phyloP scores from a whole-genome alignment of 2,797 vertebrate genomes.

The Bradypus variegatus region DNA sequence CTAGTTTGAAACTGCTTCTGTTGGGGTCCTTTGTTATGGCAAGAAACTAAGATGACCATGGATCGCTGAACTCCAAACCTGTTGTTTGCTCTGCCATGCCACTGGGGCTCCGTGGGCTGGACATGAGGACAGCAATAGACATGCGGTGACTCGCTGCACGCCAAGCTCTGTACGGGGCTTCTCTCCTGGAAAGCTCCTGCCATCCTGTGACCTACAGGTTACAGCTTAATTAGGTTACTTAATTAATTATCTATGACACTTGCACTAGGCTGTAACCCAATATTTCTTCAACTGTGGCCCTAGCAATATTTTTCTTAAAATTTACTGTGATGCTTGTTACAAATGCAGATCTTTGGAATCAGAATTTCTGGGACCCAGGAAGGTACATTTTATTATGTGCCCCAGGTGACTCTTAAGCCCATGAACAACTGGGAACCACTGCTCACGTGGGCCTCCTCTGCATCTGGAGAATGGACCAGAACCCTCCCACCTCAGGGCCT shows the following conservation, averaged over 20 bases:
- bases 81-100: background rate
- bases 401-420: background rate
- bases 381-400: background rate
- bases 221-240: background rate
- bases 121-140: accelerated
- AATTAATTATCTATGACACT: background rate
- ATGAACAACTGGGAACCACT: background rate
- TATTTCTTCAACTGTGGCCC: background rate
- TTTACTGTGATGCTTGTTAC: background rate
- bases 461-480: background rate
- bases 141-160: accelerated
- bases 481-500: background rate
- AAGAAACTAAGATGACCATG: too few species aligned
- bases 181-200: background rate
- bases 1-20: too few species aligned
- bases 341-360: background rate
- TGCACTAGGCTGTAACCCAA: background rate
- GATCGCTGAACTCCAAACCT: too few species aligned
- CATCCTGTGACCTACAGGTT: accelerated
- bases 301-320: background rate
- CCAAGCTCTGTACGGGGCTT: background rate
- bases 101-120: background rate
- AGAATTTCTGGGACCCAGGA: background rate
- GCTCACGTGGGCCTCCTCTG: background rate
- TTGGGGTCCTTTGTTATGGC: too few species aligned